phyloP scores from a whole-genome alignment of 1,140 invertebrate genomes.

The Drosophila baimaii region DNA sequence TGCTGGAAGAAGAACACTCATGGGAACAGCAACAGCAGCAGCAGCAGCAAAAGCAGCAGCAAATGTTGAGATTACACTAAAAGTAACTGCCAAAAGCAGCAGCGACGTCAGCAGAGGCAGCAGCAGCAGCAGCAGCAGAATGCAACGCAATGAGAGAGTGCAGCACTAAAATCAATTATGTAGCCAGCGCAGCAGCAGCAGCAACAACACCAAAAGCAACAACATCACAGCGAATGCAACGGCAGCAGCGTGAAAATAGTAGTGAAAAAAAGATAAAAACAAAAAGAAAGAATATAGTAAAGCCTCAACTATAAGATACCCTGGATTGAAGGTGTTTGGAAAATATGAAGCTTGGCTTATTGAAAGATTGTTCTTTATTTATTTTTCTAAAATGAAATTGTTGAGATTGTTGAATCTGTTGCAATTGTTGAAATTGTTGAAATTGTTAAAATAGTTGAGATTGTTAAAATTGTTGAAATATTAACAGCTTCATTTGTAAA shows the following conservation, averaged over 20 bases:
- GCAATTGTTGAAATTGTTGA: not conserved
- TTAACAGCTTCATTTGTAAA: no score
- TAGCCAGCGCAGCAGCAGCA: constrained; percentile 67
- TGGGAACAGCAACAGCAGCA: constrained; percentile 43
- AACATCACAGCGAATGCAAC: constrained; percentile 27
- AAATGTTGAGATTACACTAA: constrained; percentile 80
- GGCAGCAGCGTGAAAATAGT: constrained; percentile 77
- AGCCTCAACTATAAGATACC: not conserved
- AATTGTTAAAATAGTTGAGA: no score
- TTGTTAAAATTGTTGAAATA: not conserved
- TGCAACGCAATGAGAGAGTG: constrained; percentile 63
- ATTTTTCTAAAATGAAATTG: no score
- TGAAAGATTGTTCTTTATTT: no score
- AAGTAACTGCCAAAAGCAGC: constrained; percentile 69
- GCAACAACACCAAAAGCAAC: constrained; percentile 28
- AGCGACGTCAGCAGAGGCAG: constrained; percentile 39
- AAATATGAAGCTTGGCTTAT: no score
- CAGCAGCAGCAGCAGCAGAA: constrained; percentile 24
- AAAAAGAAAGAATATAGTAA: not conserved
- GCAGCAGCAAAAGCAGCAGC: constrained; percentile 48
- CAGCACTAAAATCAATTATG: constrained; percentile 82
- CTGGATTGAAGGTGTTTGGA: no score
- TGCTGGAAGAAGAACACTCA: constrained; percentile 63
- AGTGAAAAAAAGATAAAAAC: constrained; percentile 54
- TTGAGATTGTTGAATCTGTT: not conserved